phyloP scores from a whole-genome alignment of 2,113 vertebrate species.

The Cettia cetti region DNA sequence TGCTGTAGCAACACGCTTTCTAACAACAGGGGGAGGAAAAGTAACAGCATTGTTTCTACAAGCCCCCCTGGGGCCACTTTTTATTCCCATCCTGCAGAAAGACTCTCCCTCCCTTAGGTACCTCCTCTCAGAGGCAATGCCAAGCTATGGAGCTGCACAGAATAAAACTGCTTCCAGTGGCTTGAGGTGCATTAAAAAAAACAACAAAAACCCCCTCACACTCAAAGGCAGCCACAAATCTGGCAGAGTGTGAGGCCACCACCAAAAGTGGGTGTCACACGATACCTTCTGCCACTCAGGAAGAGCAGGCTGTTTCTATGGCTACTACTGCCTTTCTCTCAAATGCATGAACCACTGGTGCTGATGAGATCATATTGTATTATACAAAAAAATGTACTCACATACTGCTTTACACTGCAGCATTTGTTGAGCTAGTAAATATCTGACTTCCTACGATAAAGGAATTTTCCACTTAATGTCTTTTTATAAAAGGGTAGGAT shows the following conservation, averaged over 20 bases:
- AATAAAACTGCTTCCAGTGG: not conserved
- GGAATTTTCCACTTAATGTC: not conserved
- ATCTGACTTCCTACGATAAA: not conserved
- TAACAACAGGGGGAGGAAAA: not conserved
- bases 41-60: not conserved
- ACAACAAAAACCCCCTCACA: not conserved
- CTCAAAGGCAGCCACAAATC: not conserved
- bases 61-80: not conserved
- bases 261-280: not conserved
- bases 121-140: not conserved
- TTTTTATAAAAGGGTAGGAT: not conserved
- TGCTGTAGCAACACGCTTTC: not conserved
- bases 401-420: not conserved
- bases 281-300: not conserved
- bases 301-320: conserved; percentile 46
- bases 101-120: not conserved
- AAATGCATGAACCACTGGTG: not conserved
- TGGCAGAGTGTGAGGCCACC: not conserved
- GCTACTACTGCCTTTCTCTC: conserved; percentile 28
- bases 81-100: not conserved
- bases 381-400: not conserved
- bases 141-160: not conserved
- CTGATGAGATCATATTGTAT: not conserved
- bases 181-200: not conserved
- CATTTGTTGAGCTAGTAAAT: not conserved